Percentiles rank a stretch among this genome's conserved stretches.
Evolutionary conservation across 2,888 invertebrate genomes (phyloP).

Genomic region (Microctonus hyperodae): DNA sequence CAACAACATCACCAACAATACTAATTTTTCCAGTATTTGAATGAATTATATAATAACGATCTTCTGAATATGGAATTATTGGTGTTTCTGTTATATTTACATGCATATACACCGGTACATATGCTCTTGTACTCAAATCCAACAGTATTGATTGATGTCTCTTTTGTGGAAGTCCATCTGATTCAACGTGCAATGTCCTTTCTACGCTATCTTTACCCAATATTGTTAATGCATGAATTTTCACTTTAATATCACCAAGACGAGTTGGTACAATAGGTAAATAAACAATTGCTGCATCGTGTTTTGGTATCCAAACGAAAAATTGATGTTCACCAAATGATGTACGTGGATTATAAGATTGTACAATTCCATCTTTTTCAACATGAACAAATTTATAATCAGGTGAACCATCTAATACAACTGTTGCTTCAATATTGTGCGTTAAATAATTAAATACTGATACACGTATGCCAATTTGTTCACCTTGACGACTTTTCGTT

Average conservation of each 20-base stretch:
- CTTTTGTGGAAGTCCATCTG: slow-evolving; percentile 91
- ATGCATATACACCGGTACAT: slow-evolving; percentile 94
- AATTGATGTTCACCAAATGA: slow-evolving; percentile 95
- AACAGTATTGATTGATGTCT: slow-evolving; percentile 91
- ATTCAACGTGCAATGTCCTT: slow-evolving; percentile 74
- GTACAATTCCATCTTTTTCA: slow-evolving; percentile 82
- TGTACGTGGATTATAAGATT: slow-evolving; percentile 89
- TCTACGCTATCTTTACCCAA: slow-evolving; percentile 77
- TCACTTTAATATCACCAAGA: slow-evolving; percentile 78
- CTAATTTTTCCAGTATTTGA: slow-evolving; percentile 87
- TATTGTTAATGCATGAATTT: slow-evolving; percentile 78
- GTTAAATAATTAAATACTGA: slow-evolving; percentile 95
- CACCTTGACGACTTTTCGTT: slow-evolving; percentile 81
- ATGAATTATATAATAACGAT: slow-evolving; percentile 92
- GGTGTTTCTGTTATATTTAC: slow-evolving; percentile 95
- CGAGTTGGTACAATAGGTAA: slow-evolving; percentile 88
- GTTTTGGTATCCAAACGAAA: slow-evolving; percentile 83
- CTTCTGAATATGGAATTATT: slow-evolving; percentile 88
- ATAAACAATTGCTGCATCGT: slow-evolving; percentile 83
- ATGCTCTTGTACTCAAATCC: slow-evolving; percentile 90
- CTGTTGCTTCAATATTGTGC: slow-evolving; percentile 82
- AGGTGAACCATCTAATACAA: slow-evolving; percentile 83
- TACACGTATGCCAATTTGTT: slow-evolving; percentile 91
- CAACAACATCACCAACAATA: slow-evolving; percentile 89
- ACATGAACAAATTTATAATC: slow-evolving; percentile 94